Percentiles rank a stretch among this genome's conserved stretches.
phyloP scores from a whole-genome alignment of 2,888 invertebrate genomes.

The Agrotis segetum region DNA sequence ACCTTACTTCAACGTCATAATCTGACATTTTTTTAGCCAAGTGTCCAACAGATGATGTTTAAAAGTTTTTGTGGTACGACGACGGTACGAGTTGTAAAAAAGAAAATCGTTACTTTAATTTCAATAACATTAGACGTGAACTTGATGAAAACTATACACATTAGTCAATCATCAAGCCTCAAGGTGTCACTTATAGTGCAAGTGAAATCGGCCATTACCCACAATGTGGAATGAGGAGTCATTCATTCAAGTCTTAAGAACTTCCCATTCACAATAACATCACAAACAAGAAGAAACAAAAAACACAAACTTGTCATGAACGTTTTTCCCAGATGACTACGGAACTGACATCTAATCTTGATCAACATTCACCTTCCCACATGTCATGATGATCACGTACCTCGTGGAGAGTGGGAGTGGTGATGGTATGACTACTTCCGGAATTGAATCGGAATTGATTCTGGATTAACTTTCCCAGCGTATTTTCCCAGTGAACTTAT shows the following conservation, averaged over 20 bases:
- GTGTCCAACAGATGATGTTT: too few relatives aligned
- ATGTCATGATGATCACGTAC: constrained; percentile 52
- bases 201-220: not conserved
- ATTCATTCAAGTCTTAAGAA: constrained; percentile 12
- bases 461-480: constrained; percentile 46
- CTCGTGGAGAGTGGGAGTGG: constrained; percentile 17
- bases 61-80: too few relatives aligned
- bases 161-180: not conserved
- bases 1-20: too few relatives aligned
- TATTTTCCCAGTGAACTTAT: too few relatives aligned
- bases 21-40: too few relatives aligned
- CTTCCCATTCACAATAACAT: constrained; percentile 35
- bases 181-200: not conserved
- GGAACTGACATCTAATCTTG: constrained; percentile 60
- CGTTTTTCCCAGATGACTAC: constrained; percentile 56
- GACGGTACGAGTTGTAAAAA: too few relatives aligned
- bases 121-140: too few relatives aligned
- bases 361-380: constrained; percentile 54
- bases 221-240: constrained; percentile 14
- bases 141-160: not conserved
- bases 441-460: constrained; percentile 73
- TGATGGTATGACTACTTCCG: constrained; percentile 63
- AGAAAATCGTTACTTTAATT: too few relatives aligned
- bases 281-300: constrained; percentile 36
- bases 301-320: constrained; percentile 33